These are phyloP conservation scores for Garrulus glandarius DNA, from an alignment of 2,797 vertebrate species.

Conservation along the genomic window DNA sequence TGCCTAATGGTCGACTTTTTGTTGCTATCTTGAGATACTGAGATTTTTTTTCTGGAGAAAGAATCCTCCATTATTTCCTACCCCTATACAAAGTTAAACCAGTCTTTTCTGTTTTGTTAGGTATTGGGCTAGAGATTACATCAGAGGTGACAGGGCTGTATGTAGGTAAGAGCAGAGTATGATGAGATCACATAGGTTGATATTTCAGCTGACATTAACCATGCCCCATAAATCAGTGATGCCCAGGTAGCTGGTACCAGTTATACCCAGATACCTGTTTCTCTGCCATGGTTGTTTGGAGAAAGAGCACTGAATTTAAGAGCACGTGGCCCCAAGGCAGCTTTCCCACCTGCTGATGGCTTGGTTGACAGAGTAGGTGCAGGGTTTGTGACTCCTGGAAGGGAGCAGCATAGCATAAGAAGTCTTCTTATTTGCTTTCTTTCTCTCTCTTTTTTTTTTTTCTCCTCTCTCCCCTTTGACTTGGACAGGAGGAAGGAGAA, in stretches of 20 bases:
- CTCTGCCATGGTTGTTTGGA: not conserved
- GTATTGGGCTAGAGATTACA: not conserved
- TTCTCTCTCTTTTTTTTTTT: fast-evolving
- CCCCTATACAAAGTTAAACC: not conserved
- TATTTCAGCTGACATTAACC: not conserved
- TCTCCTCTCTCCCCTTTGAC: fast-evolving
- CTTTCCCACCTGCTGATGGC: not conserved
- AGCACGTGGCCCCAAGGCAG: fast-evolving
- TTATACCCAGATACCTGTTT: not conserved
- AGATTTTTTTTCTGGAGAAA: not conserved
- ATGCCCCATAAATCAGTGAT: not conserved
- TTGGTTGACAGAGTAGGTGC: not conserved
- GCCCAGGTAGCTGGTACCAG: not conserved
- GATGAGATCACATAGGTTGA: not conserved
- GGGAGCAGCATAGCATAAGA: not conserved
- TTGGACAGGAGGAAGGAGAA: not conserved
- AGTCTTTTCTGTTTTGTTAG: not conserved
- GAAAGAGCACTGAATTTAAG: not conserved
- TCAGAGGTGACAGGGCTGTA: not conserved
- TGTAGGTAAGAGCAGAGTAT: not conserved
- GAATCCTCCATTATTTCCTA: not conserved
- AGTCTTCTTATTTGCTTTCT: not conserved
- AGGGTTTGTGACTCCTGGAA: not conserved
- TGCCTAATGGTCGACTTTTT: not conserved
- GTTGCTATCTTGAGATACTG: not conserved